phyloP scores from a whole-genome alignment of 2,888 invertebrate species.

The Plemyria rubiginata region DNA sequence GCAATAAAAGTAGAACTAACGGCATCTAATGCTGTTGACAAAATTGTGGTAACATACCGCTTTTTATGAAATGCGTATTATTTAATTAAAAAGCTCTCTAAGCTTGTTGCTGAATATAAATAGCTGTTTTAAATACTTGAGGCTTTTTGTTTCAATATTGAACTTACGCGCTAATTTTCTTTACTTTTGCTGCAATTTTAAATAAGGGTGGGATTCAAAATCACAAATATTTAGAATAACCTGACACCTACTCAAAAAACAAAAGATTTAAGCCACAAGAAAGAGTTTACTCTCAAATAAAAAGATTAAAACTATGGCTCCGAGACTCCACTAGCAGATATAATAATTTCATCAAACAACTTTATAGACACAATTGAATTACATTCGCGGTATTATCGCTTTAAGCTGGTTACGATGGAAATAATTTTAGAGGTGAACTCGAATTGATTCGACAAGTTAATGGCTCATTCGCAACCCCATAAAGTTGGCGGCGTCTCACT shows the following conservation, averaged over 20 bases:
- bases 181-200: not conserved
- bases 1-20: constrained; percentile 24
- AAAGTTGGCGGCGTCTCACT: constrained; percentile 78
- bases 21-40: constrained; percentile 41
- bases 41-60: constrained; percentile 46
- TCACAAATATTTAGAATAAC: no score
- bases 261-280: no score
- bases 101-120: constrained; percentile 51
- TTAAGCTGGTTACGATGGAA: constrained; percentile 46
- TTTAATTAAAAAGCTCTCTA: constrained; percentile 57
- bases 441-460: constrained; percentile 82
- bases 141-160: constrained; percentile 30
- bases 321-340: not conserved
- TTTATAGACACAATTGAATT: constrained; percentile 23
- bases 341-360: constrained; percentile 4
- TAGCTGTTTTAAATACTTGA: constrained; percentile 37
- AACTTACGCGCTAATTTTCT: constrained; percentile 24
- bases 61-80: constrained; percentile 54
- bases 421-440: constrained; percentile 66
- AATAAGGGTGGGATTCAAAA: not conserved
- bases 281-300: no score
- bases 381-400: constrained; percentile 23
- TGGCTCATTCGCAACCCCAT: constrained; percentile 81
- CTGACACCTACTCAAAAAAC: no score
- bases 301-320: not conserved